Evolutionary conservation across 2,113 vertebrate genomes (phyloP).

Genomic region (Picathartes gymnocephalus): DNA sequence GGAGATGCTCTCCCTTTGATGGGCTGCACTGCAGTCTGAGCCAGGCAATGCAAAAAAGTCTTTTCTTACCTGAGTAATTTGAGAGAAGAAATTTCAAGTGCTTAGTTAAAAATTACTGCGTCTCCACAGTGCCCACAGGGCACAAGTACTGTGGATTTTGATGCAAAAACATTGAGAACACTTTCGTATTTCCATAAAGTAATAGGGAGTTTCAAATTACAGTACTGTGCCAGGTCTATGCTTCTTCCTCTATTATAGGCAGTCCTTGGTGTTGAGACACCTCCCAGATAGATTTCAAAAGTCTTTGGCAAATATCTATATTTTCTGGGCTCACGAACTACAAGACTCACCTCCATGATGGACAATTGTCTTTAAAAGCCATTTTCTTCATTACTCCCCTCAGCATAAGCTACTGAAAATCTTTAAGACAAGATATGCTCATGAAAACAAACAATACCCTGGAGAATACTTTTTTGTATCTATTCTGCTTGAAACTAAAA

Average conservation of each 20-base stretch:
- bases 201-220: background rate
- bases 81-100: background rate
- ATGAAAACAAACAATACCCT: constrained; percentile 18
- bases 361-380: background rate
- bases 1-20: background rate
- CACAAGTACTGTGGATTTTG: background rate
- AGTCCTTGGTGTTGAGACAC: background rate
- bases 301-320: background rate
- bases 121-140: background rate
- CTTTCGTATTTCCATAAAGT: background rate
- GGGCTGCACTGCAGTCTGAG: background rate
- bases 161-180: background rate
- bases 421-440: constrained; percentile 4
- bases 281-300: constrained; percentile 19
- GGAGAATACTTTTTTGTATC: constrained; percentile 5
- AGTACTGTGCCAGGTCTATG: background rate
- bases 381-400: constrained; percentile 39
- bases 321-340: background rate
- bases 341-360: background rate
- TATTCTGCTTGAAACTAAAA: constrained; percentile 40
- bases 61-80: background rate
- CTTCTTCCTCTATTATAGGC: background rate
- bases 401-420: background rate
- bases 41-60: background rate
- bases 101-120: background rate